These are phyloP conservation scores for Monochamus saltuarius DNA, from an alignment of 1,140 invertebrate species.

Conservation along the genomic window DNA sequence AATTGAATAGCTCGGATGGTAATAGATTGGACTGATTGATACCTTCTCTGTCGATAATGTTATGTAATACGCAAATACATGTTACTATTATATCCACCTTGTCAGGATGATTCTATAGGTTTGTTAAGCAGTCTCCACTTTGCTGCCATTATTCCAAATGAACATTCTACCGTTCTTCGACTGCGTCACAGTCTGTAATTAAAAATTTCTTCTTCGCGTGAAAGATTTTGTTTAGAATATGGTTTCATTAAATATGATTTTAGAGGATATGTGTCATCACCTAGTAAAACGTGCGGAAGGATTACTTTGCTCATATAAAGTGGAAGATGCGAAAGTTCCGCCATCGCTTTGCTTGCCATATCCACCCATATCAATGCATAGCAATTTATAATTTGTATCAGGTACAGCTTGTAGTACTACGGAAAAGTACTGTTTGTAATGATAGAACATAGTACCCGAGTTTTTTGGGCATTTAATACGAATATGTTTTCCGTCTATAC, in stretches of 20 bases:
- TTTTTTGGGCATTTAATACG: constrained; percentile 42
- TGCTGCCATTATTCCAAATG: constrained; percentile 19
- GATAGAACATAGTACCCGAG: constrained; percentile 48
- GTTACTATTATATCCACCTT: constrained; percentile 5
- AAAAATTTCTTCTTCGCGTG: constrained; percentile 38
- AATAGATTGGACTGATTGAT: constrained; percentile 17
- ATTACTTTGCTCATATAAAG: constrained; percentile 14
- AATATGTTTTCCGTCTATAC: constrained; percentile 55
- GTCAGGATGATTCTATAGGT: constrained; percentile 12
- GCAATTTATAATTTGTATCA: constrained; percentile 54
- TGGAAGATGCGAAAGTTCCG: constrained; percentile 34
- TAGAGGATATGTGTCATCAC: constrained; percentile 20
- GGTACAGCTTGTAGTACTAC: constrained; percentile 54
- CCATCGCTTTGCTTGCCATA: constrained; percentile 51
- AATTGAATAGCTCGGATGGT: neutral
- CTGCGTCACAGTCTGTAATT: constrained; percentile 30
- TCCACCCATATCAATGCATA: constrained; percentile 51
- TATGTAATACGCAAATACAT: constrained; percentile 15
- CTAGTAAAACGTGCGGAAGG: constrained; percentile 20
- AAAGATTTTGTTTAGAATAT: constrained; percentile 18
- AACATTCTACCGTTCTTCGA: constrained; percentile 36
- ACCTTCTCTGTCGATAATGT: constrained; percentile 16
- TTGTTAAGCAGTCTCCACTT: constrained; percentile 19
- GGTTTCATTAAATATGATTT: constrained; percentile 25
- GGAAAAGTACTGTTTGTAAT: constrained; percentile 53